Evolutionary conservation across 1,140 invertebrate genomes (phyloP).

Genomic region (Asbolus verrucosus): DNA sequence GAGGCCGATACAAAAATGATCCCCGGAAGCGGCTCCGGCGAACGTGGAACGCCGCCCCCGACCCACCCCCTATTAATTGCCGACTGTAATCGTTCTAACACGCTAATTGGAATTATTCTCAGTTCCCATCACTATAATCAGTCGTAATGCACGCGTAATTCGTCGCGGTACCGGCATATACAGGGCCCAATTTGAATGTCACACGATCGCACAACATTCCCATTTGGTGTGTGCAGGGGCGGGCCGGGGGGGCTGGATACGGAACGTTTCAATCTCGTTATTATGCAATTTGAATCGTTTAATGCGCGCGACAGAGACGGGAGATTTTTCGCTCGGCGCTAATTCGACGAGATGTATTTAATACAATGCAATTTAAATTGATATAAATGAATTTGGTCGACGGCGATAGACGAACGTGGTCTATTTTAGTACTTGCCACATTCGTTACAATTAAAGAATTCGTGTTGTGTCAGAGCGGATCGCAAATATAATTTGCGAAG

Average conservation of each 20-base stretch:
- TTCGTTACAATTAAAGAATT: constrained; percentile 59
- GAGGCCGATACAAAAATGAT: constrained; percentile 51
- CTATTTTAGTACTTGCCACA: constrained; percentile 54
- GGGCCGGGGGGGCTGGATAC: constrained; percentile 10
- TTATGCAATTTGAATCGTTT: constrained; percentile 41
- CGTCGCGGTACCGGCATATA: constrained; percentile 35
- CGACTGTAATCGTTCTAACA: constrained; percentile 26
- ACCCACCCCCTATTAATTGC: constrained; percentile 6
- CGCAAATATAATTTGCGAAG: constrained; percentile 58
- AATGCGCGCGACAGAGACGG: constrained; percentile 1
- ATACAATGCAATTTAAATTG: constrained; percentile 42
- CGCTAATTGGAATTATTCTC: constrained; percentile 36
- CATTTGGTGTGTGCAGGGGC: too few relatives aligned
- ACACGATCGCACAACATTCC: too few relatives aligned
- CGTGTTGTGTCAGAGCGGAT: constrained; percentile 47
- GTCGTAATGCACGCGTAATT: constrained; percentile 32
- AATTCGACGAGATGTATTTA: constrained; percentile 34
- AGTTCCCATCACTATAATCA: constrained; percentile 34
- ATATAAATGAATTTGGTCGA: constrained; percentile 44
- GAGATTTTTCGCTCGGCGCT: constrained; percentile 29
- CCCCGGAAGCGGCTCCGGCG: too few relatives aligned
- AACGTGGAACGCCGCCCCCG: background rate
- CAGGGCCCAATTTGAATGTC: constrained; percentile 28
- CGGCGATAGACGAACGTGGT: constrained; percentile 45
- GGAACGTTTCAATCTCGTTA: constrained; percentile 40